A percentile compares a stretch with the other conserved stretches of the same genome.
Conservation (phyloP, 1,140 invertebrate genomes). For the Meloidogyne exigua region DNA sequence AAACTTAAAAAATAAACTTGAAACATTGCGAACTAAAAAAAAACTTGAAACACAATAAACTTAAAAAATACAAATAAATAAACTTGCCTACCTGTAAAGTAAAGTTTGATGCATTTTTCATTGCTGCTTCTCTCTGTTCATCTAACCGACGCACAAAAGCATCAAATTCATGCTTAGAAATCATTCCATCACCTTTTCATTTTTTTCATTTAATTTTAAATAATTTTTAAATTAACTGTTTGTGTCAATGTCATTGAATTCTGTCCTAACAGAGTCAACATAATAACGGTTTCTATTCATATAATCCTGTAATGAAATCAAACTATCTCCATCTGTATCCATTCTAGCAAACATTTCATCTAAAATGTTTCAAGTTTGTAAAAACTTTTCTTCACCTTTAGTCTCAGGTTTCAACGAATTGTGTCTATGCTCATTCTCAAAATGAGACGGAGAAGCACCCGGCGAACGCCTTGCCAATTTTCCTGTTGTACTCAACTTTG, state of each 20-base stretch:
- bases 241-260: conserved; percentile 37
- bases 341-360: conserved; percentile 38
- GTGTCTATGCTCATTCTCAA: background rate
- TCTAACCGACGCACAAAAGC: conserved; percentile 31
- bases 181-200: conserved; percentile 30
- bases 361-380: background rate
- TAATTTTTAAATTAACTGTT: conserved; percentile 8
- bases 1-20: too few species aligned
- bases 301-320: conserved; percentile 32
- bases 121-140: conserved; percentile 29
- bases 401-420: background rate
- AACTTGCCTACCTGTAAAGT: conserved; percentile 33
- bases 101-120: conserved; percentile 37
- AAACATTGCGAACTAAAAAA: too few species aligned
- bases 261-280: conserved; percentile 31
- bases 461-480: background rate
- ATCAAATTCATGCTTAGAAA: conserved; percentile 41
- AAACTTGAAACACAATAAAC: background rate
- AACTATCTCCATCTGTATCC: conserved; percentile 30
- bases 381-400: background rate
- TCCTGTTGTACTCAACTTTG: background rate
- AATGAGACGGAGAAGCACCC: background rate
- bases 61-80: too few species aligned
- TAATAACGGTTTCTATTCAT: conserved; percentile 41
- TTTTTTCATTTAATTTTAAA: background rate